Evolutionary conservation across 2,113 vertebrate species (phyloP).

Genomic region (Labeo catla): DNA sequence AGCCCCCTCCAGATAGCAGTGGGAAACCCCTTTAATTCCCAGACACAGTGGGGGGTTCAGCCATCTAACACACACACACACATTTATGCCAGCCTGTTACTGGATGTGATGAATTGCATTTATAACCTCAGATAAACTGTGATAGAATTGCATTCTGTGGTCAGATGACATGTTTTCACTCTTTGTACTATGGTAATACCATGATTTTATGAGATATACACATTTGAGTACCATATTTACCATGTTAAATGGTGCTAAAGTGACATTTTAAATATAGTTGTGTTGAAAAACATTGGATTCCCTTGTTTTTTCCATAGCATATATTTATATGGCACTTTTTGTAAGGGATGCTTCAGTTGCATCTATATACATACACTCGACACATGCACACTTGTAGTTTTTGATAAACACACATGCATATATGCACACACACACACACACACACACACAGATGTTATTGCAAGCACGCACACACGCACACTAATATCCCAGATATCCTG

Average conservation of each 20-base stretch:
- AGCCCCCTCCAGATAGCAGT: slow-evolving; percentile 36
- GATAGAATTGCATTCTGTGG: not conserved
- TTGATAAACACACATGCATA: not conserved
- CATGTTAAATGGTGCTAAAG: not conserved
- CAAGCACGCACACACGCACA: not conserved
- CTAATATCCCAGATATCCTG: not conserved
- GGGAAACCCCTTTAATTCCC: slow-evolving; percentile 49
- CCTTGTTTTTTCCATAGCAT: not conserved
- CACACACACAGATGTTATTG: not conserved
- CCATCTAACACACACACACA: slow-evolving; percentile 12
- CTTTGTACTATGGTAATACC: not conserved
- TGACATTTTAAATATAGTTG: not conserved
- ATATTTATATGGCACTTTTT: not conserved
- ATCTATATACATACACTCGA: not conserved
- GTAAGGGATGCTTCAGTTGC: not conserved
- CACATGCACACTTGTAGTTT: not conserved
- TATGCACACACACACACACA: not conserved
- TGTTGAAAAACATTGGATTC: not conserved
- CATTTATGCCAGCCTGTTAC: not conserved
- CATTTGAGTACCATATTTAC: not conserved
- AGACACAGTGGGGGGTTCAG: slow-evolving; percentile 19
- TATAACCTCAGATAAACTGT: not conserved
- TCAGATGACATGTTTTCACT: not conserved
- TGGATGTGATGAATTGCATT: not conserved
- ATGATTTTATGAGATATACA: not conserved